A percentile compares a stretch with the other conserved stretches of the same genome.
Conservation (phyloP, 2,888 invertebrate genomes). For the Rhaphigaster nebulosa region DNA sequence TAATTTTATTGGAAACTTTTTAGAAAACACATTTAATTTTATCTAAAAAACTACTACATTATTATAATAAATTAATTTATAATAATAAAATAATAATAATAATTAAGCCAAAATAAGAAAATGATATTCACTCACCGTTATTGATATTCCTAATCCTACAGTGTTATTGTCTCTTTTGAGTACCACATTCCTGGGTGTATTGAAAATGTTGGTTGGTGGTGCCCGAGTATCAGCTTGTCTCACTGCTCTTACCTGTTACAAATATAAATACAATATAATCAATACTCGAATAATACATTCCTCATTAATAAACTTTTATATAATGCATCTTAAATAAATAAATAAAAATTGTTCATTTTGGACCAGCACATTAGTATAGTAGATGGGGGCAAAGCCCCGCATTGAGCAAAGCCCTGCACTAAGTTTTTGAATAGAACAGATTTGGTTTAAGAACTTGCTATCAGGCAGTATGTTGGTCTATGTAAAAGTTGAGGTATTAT, state of each 20-base stretch:
- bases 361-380: no score
- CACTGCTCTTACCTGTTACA: constrained; percentile 62
- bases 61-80: no score
- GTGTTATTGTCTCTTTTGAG: constrained; percentile 72
- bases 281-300: neutral
- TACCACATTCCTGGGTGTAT: constrained; percentile 76
- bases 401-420: no score
- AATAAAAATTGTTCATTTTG: no score
- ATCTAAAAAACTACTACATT: neutral
- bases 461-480: no score
- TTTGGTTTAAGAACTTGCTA: no score
- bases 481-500: no score
- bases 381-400: no score
- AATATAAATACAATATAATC: neutral
- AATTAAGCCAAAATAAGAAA: neutral
- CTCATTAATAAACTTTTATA: neutral
- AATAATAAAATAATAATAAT: neutral
- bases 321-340: constrained; percentile 71
- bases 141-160: constrained; percentile 80
- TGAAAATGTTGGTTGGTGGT: constrained; percentile 67
- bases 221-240: constrained; percentile 64
- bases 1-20: neutral
- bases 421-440: no score
- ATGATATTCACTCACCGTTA: constrained; percentile 74
- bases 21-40: neutral